Evolutionary conservation across 1,140 invertebrate genomes (phyloP), one percentile per base, ranked within the genome.

Genomic region (Cataglyphis hispanica): DNA sequence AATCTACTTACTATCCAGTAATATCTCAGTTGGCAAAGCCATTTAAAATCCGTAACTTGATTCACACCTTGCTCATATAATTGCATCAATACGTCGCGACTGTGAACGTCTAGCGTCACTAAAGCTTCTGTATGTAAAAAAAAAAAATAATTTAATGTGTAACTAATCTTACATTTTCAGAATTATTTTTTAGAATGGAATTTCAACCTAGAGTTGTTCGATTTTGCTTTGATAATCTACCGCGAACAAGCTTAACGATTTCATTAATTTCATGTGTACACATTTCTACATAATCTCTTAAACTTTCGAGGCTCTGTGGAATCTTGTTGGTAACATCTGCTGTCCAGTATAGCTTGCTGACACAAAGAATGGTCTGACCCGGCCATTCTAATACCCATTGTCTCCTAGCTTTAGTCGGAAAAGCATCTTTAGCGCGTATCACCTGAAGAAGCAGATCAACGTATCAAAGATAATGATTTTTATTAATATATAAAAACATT

Each of bases 91-190:
- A 99, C 98, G 94, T 99, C 98, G 90, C 98, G 95, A 0, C 98
- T 98, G 94, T 99, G 98, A 0, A 99, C 98, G 93, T 99, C 98
- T 66, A 99, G 93, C 5, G 99, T 98, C 60, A 99, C 98, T 69
- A 99, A 93, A 1, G 98, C 98, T 66, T 98, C 97, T 97, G 89
- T 46, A 94, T 91, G 4, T 11, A 64, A 43, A 31, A 46, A 61
- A 10, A 34, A 64, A 53, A 67, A 53, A 19, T 76, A 11, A 74
- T 34, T 76, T 50, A 11, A 31, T 58, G 13, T 11, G 1, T 8
- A 40, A 46, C 1, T 16, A 8, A 46, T 69, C 46, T 50, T 60
- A 25, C 1, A 53, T 43, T 34, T 43, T 19, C 2, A 16, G 6
- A 50, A 72, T 34, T 31, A 50, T 70, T 50, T n/a, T 25, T 22